Evolutionary conservation across 1,140 invertebrate species (phyloP).

Genomic region (Ips typographus): DNA sequence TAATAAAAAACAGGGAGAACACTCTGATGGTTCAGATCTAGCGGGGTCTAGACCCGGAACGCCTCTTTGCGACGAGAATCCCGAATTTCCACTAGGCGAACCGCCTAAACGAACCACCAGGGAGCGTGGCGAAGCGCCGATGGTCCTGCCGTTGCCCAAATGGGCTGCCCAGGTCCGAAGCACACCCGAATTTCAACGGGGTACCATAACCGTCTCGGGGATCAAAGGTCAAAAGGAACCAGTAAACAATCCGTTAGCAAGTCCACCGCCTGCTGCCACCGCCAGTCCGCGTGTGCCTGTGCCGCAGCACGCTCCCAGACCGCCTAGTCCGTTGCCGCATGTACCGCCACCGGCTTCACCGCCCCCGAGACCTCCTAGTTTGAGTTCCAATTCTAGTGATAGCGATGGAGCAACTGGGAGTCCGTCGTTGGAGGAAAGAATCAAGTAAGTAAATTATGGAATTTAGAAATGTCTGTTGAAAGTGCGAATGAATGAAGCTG

Average conservation of each 20-base stretch:
- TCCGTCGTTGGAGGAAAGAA: constrained; percentile 81
- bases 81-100: constrained; percentile 70
- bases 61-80: constrained; percentile 79
- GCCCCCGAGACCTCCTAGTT: constrained; percentile 57
- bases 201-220: constrained; percentile 50
- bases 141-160: constrained; percentile 79
- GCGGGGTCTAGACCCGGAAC: constrained; percentile 76
- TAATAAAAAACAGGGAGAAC: constrained; percentile 47
- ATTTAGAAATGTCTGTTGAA: no score
- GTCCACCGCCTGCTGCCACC: constrained; percentile 52
- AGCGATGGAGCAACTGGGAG: constrained; percentile 58
- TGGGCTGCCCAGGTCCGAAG: constrained; percentile 72
- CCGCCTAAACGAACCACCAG: constrained; percentile 68
- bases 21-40: constrained; percentile 55
- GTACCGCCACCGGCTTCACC: constrained; percentile 62
- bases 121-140: constrained; percentile 63
- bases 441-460: constrained; percentile 49
- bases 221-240: constrained; percentile 52
- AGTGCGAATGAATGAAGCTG: not conserved
- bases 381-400: constrained; percentile 63
- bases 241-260: constrained; percentile 38
- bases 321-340: constrained; percentile 46
- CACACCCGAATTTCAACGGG: constrained; percentile 23
- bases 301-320: constrained; percentile 30
- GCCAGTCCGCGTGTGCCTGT: constrained; percentile 49